Evolutionary conservation across 1,140 invertebrate genomes (phyloP).

Genomic region (Alviniconcha marisindica): DNA sequence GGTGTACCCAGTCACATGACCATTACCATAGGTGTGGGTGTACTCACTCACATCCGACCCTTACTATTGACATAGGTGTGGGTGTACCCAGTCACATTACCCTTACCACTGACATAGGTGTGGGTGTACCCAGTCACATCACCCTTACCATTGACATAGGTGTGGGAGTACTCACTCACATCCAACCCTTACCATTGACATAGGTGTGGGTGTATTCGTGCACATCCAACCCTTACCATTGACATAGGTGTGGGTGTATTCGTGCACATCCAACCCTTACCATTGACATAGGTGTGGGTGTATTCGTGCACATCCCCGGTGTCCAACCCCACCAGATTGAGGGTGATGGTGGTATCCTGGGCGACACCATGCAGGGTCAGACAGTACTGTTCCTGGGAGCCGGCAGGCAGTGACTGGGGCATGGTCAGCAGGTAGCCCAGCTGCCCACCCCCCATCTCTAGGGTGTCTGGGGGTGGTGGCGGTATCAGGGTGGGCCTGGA

Average conservation of each 20-base stretch:
- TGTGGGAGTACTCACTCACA: too few relatives aligned
- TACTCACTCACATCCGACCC: neutral
- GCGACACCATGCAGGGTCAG: conserved; percentile 50
- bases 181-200: too few relatives aligned
- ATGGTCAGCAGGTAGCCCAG: conserved; percentile 59
- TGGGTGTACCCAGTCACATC: neutral
- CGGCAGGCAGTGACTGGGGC: conserved; percentile 51
- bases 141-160: too few relatives aligned
- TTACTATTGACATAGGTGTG: too few relatives aligned
- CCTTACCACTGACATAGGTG: too few relatives aligned
- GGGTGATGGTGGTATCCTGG: conserved; percentile 8
- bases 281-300: conserved; percentile 16
- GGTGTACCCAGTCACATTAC: too few relatives aligned
- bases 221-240: neutral
- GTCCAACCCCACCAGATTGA: conserved; percentile 16
- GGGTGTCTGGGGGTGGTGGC: neutral
- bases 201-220: conserved; percentile 6
- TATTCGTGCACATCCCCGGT: neutral
- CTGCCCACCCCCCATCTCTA: neutral
- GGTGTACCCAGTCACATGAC: conserved; percentile 5
- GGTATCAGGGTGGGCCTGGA: conserved; percentile 32
- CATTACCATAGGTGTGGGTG: neutral
- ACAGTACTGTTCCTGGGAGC: conserved; percentile 53
- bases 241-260: conserved; percentile 17
- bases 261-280: neutral